Conservation (phyloP, 2,113 vertebrate species). For the Archocentrus centrarchus region DNA sequence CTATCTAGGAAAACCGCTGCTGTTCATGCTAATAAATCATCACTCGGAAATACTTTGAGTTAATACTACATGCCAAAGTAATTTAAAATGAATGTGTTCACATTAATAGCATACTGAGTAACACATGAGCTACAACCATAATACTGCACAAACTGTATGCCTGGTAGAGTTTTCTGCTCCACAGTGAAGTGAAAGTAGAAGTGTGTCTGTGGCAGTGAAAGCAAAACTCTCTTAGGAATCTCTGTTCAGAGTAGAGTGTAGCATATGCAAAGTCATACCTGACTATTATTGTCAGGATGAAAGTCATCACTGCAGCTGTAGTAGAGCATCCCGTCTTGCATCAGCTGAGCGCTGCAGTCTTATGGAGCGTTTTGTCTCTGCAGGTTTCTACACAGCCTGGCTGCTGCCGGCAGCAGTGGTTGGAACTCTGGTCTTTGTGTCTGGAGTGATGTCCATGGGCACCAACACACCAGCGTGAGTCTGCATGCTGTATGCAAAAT, state of each 20-base stretch:
- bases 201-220: background rate
- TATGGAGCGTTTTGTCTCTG: constrained; percentile 46
- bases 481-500: background rate
- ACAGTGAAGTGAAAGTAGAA: background rate
- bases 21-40: background rate
- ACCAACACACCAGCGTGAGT: constrained; percentile 83
- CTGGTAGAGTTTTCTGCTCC: background rate
- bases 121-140: background rate
- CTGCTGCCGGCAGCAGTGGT: constrained; percentile 83
- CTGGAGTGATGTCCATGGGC: constrained; percentile 79
- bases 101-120: background rate
- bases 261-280: background rate
- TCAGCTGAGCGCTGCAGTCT: constrained; percentile 37
- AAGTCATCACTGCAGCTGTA: constrained; percentile 17
- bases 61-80: background rate
- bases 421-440: constrained; percentile 83
- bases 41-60: accelerated
- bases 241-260: background rate
- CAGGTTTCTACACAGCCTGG: constrained; percentile 86
- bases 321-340: background rate
- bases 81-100: background rate
- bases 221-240: background rate
- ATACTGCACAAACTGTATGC: background rate
- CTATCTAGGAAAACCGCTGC: accelerated
- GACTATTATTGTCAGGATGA: background rate